A percentile compares a stretch with the other conserved stretches of the same genome.
Evolutionary conservation across 2,797 vertebrate genomes (phyloP).

Genomic region (Sebastiscus albofasciatus): DNA sequence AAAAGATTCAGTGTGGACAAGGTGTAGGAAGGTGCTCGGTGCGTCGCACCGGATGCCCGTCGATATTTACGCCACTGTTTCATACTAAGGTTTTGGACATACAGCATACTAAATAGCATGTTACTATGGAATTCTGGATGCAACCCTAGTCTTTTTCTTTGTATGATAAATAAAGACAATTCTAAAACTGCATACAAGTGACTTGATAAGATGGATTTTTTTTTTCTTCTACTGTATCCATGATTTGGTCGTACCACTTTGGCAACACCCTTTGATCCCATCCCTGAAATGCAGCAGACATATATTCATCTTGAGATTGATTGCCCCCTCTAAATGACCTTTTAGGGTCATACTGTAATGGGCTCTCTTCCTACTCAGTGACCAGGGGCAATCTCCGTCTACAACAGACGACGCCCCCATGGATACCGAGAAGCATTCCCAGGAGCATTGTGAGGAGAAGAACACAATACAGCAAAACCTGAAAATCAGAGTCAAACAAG

Average conservation of each 20-base stretch:
- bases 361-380: slow-evolving; percentile 75
- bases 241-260: slow-evolving; percentile 17
- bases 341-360: slow-evolving; percentile 73
- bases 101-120: too few species aligned
- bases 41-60: too few species aligned
- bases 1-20: too few species aligned
- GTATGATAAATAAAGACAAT: neutral
- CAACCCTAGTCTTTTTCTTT: neutral
- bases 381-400: slow-evolving; percentile 68
- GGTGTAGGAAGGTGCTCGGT: too few species aligned
- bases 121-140: too few species aligned
- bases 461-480: slow-evolving; percentile 49
- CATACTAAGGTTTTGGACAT: too few species aligned
- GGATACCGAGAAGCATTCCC: slow-evolving; percentile 40
- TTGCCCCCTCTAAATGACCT: slow-evolving; percentile 70
- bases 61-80: too few species aligned
- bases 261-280: slow-evolving; percentile 23
- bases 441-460: slow-evolving; percentile 34
- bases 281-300: slow-evolving; percentile 53
- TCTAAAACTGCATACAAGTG: neutral
- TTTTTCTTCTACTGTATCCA: neutral
- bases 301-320: slow-evolving; percentile 76
- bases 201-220: neutral
- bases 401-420: slow-evolving; percentile 50
- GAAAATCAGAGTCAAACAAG: slow-evolving; percentile 42